These are phyloP conservation scores for Cryptoblepharus egeriae DNA, from an alignment of 2,797 vertebrate genomes.

Conservation along the genomic window DNA sequence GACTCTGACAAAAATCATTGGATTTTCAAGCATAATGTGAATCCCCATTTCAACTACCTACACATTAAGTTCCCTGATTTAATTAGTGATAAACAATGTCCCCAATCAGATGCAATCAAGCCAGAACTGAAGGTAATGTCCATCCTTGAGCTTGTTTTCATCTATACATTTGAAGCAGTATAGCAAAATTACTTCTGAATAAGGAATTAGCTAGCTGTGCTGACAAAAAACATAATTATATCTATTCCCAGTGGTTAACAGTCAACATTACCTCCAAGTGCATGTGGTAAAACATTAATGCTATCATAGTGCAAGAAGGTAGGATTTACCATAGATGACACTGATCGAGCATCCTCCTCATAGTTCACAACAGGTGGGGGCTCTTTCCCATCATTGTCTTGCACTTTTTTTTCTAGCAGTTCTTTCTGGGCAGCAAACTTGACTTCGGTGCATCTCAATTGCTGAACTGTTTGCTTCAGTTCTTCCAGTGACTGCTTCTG, in stretches of 20 bases:
- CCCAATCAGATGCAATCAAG: background rate
- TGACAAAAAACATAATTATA: background rate
- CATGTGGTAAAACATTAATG: background rate
- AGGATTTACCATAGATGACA: slow-evolving; percentile 88
- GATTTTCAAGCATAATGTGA: too few relatives aligned
- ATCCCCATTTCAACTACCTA: too few relatives aligned
- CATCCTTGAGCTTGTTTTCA: background rate
- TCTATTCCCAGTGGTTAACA: background rate
- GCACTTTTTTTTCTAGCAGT: slow-evolving; percentile 89
- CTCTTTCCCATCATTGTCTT: slow-evolving; percentile 87
- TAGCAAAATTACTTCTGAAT: background rate
- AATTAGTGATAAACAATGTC: background rate
- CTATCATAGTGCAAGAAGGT: background rate
- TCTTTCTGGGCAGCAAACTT: slow-evolving; percentile 91
- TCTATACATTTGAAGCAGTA: too few relatives aligned
- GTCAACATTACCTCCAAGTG: background rate
- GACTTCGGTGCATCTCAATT: slow-evolving; percentile 88
- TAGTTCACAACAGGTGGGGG: slow-evolving; percentile 90
- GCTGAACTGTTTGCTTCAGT: slow-evolving; percentile 90
- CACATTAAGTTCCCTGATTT: too few relatives aligned
- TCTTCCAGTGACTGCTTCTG: slow-evolving; percentile 94
- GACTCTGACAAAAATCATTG: too few relatives aligned
- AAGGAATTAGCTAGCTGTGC: background rate
- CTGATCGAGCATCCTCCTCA: slow-evolving; percentile 92
- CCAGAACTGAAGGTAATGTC: background rate